These are phyloP conservation scores for Daboia siamensis DNA, from an alignment of 2,113 vertebrate genomes.

Conservation along the genomic window DNA sequence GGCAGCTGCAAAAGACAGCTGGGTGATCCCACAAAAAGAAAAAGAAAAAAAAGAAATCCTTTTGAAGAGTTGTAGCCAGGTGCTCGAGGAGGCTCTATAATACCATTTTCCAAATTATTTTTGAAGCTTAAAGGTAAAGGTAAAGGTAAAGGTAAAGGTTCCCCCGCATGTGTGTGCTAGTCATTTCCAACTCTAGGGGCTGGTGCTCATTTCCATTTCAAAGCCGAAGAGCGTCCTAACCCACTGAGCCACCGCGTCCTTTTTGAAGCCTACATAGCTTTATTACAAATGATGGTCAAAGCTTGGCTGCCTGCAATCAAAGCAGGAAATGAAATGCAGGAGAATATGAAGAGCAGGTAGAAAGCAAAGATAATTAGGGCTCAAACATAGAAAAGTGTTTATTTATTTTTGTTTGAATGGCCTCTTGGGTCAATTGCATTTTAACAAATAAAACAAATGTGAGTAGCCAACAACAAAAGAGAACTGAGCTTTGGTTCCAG, in stretches of 20 bases:
- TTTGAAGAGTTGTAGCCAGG: neutral
- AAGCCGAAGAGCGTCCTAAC: too few species aligned
- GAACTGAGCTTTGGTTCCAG: neutral
- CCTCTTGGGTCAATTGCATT: conserved; percentile 2
- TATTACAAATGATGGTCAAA: conserved; percentile 45
- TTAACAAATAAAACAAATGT: conserved; percentile 1
- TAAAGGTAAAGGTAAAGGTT: too few species aligned
- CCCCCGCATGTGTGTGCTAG: too few species aligned
- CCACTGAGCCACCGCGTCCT: too few species aligned
- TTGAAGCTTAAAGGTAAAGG: neutral
- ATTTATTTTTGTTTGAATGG: conserved; percentile 43
- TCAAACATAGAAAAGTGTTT: conserved; percentile 33
- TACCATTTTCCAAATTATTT: neutral
- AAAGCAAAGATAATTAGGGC: conserved; percentile 49
- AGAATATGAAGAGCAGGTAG: conserved; percentile 24
- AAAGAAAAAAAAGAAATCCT: neutral
- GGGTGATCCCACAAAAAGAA: neutral
- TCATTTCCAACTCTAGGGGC: too few species aligned
- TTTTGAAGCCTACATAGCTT: neutral
- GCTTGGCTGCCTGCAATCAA: conserved; percentile 17
- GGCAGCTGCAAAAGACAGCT: neutral
- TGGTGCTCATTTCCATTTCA: too few species aligned
- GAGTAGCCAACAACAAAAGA: neutral
- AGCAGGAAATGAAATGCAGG: conserved; percentile 32
- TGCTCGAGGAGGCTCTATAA: neutral